Evolutionary conservation across 2,797 vertebrate species (phyloP), one percentile per base, ranked within the genome.

Genomic region (Coreius guichenoti): DNA sequence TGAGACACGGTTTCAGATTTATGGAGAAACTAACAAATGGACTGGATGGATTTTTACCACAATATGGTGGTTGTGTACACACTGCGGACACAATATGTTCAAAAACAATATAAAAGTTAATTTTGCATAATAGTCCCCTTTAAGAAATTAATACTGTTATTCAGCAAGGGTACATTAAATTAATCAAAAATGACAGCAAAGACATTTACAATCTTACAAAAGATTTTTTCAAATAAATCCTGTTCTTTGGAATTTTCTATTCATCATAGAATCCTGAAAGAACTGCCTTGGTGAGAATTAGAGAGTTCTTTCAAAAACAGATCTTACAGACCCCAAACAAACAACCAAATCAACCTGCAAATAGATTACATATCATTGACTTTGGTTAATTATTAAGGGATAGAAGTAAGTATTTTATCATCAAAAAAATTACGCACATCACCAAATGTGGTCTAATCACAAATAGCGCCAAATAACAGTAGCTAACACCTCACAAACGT

Each of bases 371-470:
- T 29, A 26, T 61, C n/a, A 61, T 63, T 63, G 12, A 13, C 58
- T 26, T 63, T 36, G 33, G 33, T 36, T 7, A 36, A 29, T 63
- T 14, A 63, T 63, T 63, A 29, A 16, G 13, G 21, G 7, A 76
- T 23, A 51, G 2, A 74, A 49, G 31, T 8, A 33, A 56, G 13
- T 29, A 23, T 36, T n/a, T 36, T 33, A 54, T 14, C 8, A 26
- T 29, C 6, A 73, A 65, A 33, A 45, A 83, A 83, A 83, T 11
- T 16, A 36, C 36, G 36, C 36, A 61, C n/a, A 63, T 47, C 45
- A 17, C 14, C 14, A 49, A 49, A 49, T 5, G 4, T 49, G 14
- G 14, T 49, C 17, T 31, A 51, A 76, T 67, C 47, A 26, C 61
- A 76, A 9, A 76, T 8, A 76, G 39, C 68, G n/a, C 23, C 13